phyloP scores from a whole-genome alignment of 2,797 vertebrate genomes.

The Lepus townsendii region DNA sequence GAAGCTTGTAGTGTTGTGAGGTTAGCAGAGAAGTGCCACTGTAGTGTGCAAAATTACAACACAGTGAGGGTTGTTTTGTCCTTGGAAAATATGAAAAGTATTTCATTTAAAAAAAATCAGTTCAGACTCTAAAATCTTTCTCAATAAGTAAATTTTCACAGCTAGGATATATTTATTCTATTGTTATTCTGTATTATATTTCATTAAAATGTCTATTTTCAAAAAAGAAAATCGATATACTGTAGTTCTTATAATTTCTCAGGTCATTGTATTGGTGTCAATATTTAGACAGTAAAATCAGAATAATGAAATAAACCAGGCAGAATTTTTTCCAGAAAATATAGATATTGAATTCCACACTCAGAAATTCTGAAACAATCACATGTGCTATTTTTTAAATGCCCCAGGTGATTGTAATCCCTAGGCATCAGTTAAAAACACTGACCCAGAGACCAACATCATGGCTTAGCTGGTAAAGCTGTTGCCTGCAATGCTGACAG shows the following conservation, averaged over 20 bases:
- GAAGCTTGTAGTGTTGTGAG: not conserved
- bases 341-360: accelerated
- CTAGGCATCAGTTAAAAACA: not conserved
- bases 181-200: not conserved
- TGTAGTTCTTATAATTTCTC: not conserved
- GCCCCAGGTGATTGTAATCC: not conserved
- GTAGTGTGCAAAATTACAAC: not conserved
- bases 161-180: not conserved
- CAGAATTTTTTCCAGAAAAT: not conserved
- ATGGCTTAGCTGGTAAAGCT: no score
- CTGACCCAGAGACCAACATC: not conserved
- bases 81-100: not conserved
- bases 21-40: not conserved
- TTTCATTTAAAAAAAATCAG: slow-evolving; percentile 23
- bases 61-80: not conserved
- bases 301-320: not conserved
- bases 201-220: not conserved
- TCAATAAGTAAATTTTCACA: not conserved
- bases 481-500: no score
- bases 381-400: not conserved
- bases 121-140: not conserved
- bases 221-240: not conserved
- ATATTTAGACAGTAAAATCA: not conserved
- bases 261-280: not conserved
- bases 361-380: not conserved